Conservation (phyloP, 2,797 vertebrate genomes). For the Eutrigla gurnardus region DNA sequence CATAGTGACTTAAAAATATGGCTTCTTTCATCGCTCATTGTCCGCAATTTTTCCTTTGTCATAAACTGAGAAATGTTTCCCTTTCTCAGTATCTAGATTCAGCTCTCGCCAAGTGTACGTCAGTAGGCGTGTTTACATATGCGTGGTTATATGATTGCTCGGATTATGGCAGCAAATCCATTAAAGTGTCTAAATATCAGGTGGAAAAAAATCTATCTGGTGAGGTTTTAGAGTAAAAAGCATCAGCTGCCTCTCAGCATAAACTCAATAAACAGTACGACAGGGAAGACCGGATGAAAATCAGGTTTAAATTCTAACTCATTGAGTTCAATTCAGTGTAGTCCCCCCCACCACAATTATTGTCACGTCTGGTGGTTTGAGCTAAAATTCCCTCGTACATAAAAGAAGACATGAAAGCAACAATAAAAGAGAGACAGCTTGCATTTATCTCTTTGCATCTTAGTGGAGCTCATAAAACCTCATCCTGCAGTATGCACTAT, state of each 20-base stretch:
- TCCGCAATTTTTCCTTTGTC: slow-evolving; percentile 60
- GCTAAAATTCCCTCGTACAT: slow-evolving; percentile 49
- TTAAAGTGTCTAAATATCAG: slow-evolving; percentile 29
- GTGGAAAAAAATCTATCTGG: slow-evolving; percentile 37
- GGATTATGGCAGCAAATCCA: slow-evolving; percentile 32
- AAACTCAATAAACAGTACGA: slow-evolving; percentile 5
- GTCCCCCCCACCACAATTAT: slow-evolving; percentile 26
- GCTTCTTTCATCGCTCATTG: slow-evolving; percentile 68
- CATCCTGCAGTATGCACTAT: slow-evolving; percentile 13
- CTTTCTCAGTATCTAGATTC: slow-evolving; percentile 7
- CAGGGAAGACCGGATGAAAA: slow-evolving; percentile 21
- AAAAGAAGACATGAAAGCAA: slow-evolving; percentile 45
- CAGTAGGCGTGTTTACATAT: slow-evolving; percentile 19
- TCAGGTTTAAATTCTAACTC: slow-evolving; percentile 34
- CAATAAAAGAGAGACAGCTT: slow-evolving; percentile 41
- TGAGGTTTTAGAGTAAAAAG: slow-evolving; percentile 28
- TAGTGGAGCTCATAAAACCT: slow-evolving; percentile 36
- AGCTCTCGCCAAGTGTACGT: slow-evolving; percentile 25
- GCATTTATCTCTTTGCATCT: slow-evolving; percentile 38
- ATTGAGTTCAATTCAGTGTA: slow-evolving; percentile 42
- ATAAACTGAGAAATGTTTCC: slow-evolving; percentile 49
- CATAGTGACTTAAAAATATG: slow-evolving; percentile 53
- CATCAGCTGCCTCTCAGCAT: slow-evolving; percentile 6
- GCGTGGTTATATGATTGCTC: slow-evolving; percentile 32
- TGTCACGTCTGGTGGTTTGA: slow-evolving; percentile 46